Evolutionary conservation across 1,140 invertebrate genomes (phyloP).

Genomic region (Leptopilina clavipes): DNA sequence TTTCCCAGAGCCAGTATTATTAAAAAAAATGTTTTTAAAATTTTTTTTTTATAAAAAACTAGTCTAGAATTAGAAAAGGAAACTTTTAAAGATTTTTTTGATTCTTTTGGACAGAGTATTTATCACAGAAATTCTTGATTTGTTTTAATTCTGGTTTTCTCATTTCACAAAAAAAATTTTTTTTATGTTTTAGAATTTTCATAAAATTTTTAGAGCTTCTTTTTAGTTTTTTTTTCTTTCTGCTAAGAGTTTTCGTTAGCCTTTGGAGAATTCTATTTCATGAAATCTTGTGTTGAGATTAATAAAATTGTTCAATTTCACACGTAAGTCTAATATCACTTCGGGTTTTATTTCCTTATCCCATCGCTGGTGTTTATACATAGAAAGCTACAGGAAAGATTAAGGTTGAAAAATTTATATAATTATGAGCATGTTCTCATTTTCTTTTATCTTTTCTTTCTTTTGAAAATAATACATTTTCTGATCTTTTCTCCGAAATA

Average conservation of each 20-base stretch:
- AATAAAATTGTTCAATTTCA: constrained; percentile 14
- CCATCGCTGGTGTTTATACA: neutral
- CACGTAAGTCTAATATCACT: constrained; percentile 25
- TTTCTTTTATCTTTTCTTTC: neutral
- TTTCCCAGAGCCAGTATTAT: neutral
- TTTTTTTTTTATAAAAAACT: constrained; percentile 11
- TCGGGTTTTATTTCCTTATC: neutral
- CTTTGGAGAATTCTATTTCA: neutral
- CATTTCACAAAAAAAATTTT: neutral
- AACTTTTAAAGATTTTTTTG: neutral
- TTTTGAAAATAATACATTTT: constrained; percentile 6
- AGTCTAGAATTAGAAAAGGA: neutral
- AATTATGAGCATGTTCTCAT: neutral
- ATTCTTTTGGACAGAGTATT: constrained; percentile 27
- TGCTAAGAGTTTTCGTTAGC: neutral
- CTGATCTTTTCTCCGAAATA: no score
- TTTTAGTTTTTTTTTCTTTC: no score
- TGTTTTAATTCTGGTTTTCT: neutral
- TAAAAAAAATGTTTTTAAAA: neutral
- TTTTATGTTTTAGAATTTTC: neutral
- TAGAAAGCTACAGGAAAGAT: constrained; percentile 22
- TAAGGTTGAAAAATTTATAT: constrained; percentile 9
- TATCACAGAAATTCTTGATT: constrained; percentile 8
- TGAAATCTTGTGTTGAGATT: neutral
- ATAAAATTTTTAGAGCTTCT: constrained; percentile 8